These are phyloP conservation scores for Anableps anableps DNA, from an alignment of 2,797 vertebrate species.

Conservation along the genomic window DNA sequence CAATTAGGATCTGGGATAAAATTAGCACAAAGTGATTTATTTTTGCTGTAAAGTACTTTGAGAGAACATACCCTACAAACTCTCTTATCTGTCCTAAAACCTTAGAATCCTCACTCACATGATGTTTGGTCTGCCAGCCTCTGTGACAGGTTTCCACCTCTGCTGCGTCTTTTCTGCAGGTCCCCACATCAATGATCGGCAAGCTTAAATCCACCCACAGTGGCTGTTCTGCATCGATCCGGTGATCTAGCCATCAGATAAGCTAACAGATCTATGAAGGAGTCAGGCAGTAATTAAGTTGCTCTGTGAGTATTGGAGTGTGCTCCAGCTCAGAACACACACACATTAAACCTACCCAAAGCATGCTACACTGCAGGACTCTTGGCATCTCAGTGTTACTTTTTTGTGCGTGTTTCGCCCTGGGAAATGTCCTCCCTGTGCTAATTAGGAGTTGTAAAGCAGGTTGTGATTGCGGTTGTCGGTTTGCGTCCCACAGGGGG, in stretches of 20 bases:
- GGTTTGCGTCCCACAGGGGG: slow-evolving; percentile 75
- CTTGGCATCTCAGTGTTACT: slow-evolving; percentile 37
- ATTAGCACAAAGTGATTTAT: slow-evolving; percentile 10
- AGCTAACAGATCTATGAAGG: slow-evolving; percentile 77
- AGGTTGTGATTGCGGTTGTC: slow-evolving; percentile 70
- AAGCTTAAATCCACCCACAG: slow-evolving; percentile 73
- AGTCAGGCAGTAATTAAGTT: slow-evolving; percentile 72
- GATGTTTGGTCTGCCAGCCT: slow-evolving; percentile 39
- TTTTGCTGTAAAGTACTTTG: slow-evolving; percentile 21
- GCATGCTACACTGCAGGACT: slow-evolving; percentile 44
- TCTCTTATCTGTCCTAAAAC: neutral
- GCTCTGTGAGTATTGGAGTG: slow-evolving; percentile 39
- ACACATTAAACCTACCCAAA: slow-evolving; percentile 4
- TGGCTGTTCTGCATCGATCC: slow-evolving; percentile 76
- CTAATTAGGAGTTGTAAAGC: slow-evolving; percentile 77
- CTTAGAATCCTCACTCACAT: slow-evolving; percentile 4
- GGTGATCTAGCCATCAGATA: slow-evolving; percentile 75
- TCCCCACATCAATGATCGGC: slow-evolving; percentile 69
- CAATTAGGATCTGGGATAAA: slow-evolving; percentile 41
- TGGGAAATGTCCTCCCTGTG: slow-evolving; percentile 63
- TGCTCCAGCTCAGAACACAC: slow-evolving; percentile 9
- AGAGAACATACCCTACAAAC: slow-evolving; percentile 23
- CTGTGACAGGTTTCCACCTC: slow-evolving; percentile 65
- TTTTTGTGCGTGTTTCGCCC: slow-evolving; percentile 43
- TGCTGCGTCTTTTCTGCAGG: slow-evolving; percentile 43